A percentile compares a stretch with the other conserved stretches of the same genome.
Conservation (phyloP, 2,888 invertebrate genomes). For the Brenthis hecate region DNA sequence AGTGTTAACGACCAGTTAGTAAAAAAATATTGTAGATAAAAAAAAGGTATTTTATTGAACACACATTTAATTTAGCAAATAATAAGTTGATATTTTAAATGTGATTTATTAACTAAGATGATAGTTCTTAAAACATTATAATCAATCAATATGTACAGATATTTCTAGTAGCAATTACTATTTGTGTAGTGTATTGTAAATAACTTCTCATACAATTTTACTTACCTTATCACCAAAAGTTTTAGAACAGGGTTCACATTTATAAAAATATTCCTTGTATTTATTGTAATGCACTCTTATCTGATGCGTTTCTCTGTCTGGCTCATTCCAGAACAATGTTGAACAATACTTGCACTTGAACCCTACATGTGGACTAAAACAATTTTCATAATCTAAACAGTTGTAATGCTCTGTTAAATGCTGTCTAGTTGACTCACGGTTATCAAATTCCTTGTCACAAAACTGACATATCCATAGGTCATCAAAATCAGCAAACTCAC, state of each 20-base stretch:
- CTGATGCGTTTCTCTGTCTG: slow-evolving; percentile 73
- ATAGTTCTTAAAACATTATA: too few species aligned
- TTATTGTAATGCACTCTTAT: slow-evolving; percentile 61
- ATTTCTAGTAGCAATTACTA: too few species aligned
- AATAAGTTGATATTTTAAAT: background rate
- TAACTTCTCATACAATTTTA: slow-evolving; percentile 12
- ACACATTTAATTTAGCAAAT: background rate
- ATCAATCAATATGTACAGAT: too few species aligned
- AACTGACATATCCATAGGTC: slow-evolving; percentile 78
- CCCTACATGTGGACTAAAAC: slow-evolving; percentile 75
- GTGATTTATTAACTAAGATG: too few species aligned
- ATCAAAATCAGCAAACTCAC: slow-evolving; percentile 68
- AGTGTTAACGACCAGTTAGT: too few species aligned
- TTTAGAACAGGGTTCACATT: slow-evolving; percentile 65
- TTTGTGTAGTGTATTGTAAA: background rate
- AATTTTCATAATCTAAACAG: slow-evolving; percentile 63
- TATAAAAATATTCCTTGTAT: slow-evolving; percentile 65
- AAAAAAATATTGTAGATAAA: too few species aligned
- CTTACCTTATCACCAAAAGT: slow-evolving; percentile 75
- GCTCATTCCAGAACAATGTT: slow-evolving; percentile 77
- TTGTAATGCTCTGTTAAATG: slow-evolving; percentile 69
- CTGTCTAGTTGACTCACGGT: slow-evolving; percentile 58
- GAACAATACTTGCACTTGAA: slow-evolving; percentile 77
- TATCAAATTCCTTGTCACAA: slow-evolving; percentile 75
- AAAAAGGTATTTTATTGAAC: too few species aligned